Percentiles rank a stretch among this genome's conserved stretches.
Evolutionary conservation across 2,888 invertebrate species (phyloP).

Genomic region (Acronicta alni): DNA sequence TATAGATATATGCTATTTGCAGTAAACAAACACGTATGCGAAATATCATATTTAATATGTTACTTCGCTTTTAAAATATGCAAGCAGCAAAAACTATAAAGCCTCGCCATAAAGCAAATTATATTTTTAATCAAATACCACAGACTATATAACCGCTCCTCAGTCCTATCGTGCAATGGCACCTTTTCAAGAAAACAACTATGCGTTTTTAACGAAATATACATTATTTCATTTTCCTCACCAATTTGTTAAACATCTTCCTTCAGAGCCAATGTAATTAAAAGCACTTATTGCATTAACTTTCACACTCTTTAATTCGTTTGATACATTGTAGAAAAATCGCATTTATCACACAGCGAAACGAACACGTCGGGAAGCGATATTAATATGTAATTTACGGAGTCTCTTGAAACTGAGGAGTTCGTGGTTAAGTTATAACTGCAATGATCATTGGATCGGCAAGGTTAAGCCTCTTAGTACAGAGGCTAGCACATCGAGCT

Average conservation of each 20-base stretch:
- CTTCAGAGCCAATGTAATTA: slow-evolving; percentile 27
- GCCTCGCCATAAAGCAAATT: slow-evolving; percentile 44
- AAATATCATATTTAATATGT: slow-evolving; percentile 54
- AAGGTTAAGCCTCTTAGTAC: too few species aligned
- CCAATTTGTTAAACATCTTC: slow-evolving; percentile 22
- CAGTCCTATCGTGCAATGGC: slow-evolving; percentile 55
- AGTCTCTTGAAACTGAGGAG: too few species aligned
- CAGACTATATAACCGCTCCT: slow-evolving; percentile 46
- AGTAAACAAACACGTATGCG: slow-evolving; percentile 37
- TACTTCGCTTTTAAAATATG: slow-evolving; percentile 41
- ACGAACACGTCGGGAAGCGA: too few species aligned
- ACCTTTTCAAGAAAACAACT: slow-evolving; percentile 48
- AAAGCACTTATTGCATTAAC: slow-evolving; percentile 36
- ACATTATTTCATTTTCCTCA: slow-evolving; percentile 39
- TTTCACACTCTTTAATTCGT: too few species aligned
- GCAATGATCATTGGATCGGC: too few species aligned
- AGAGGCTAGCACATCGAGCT: too few species aligned
- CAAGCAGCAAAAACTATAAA: slow-evolving; percentile 41
- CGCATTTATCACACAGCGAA: background rate
- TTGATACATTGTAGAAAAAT: too few species aligned
- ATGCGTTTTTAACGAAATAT: slow-evolving; percentile 39
- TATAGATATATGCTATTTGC: slow-evolving; percentile 32
- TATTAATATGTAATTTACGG: too few species aligned
- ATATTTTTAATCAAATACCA: slow-evolving; percentile 48
- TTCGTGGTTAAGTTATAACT: too few species aligned